Evolutionary conservation across 2,888 invertebrate species (phyloP).

Genomic region (Ectemnius lituratus): DNA sequence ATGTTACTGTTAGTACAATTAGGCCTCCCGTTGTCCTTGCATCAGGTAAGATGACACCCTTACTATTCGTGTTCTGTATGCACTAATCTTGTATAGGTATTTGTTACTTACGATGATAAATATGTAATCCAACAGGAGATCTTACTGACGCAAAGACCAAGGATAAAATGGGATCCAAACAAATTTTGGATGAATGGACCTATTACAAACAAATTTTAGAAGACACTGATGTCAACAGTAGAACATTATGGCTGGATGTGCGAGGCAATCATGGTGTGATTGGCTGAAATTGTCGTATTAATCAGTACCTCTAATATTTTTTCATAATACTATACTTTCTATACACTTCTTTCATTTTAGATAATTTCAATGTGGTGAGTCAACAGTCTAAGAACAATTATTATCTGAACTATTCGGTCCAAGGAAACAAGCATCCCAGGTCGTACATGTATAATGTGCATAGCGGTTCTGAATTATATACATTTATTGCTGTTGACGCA

Average conservation of each 20-base stretch:
- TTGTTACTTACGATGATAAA: not conserved
- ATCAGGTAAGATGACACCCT: constrained; percentile 81
- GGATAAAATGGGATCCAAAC: constrained; percentile 89
- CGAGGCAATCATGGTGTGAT: constrained; percentile 92
- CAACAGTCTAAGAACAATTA: constrained; percentile 85
- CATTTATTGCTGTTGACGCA: constrained; percentile 93
- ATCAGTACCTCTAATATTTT: not conserved
- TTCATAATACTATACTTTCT: not conserved
- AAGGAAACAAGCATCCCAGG: constrained; percentile 84
- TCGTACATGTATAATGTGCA: constrained; percentile 86
- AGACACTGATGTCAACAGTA: constrained; percentile 83
- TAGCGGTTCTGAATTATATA: constrained; percentile 82
- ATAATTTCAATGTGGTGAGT: constrained; percentile 91
- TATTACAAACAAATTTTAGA: constrained; percentile 86
- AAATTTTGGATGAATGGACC: constrained; percentile 90
- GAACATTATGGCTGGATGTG: constrained; percentile 92
- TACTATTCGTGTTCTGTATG: not conserved
- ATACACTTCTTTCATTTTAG: constrained; percentile 79
- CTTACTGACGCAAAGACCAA: constrained; percentile 91
- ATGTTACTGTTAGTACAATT: constrained; percentile 84
- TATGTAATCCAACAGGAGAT: constrained; percentile 81
- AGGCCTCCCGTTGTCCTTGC: constrained; percentile 89
- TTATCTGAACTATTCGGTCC: constrained; percentile 88
- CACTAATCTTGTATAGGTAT: not conserved
- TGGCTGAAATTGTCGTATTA: constrained; percentile 1